Evolutionary conservation across 92 coral and sea anemone genomes (phyloP).

Genomic region (Heliopora coerulea): DNA sequence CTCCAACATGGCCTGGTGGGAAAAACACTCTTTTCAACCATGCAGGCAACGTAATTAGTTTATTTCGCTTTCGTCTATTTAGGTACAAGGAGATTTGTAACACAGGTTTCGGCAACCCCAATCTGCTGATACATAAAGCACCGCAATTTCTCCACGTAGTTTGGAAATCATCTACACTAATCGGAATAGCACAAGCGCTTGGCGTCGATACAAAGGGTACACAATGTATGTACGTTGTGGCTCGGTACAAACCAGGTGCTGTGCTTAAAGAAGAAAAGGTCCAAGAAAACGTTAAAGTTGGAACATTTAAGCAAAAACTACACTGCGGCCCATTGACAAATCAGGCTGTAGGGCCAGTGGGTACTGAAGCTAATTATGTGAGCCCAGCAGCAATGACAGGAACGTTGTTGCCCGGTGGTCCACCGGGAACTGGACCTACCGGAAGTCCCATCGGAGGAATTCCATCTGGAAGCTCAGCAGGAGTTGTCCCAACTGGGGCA

Average conservation of each 20-base stretch:
- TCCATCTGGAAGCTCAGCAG: constrained; percentile 6
- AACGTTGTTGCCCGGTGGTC: background rate
- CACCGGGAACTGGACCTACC: constrained; percentile 27
- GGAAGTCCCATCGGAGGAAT: background rate
- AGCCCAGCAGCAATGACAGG: background rate
- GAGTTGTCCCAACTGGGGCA: background rate
- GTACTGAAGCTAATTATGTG: constrained; percentile 28
- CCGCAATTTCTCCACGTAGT: constrained; percentile 84
- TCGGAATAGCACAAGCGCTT: constrained; percentile 78
- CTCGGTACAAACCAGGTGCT: constrained; percentile 77
- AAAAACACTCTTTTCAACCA: no score
- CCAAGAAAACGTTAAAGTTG: constrained; percentile 65
- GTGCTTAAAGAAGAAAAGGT: constrained; percentile 53
- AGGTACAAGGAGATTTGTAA: constrained; percentile 90
- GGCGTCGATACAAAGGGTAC: constrained; percentile 53
- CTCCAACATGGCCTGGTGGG: no score
- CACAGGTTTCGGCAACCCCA: constrained; percentile 60
- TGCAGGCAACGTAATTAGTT: no score
- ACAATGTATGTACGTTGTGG: constrained; percentile 74
- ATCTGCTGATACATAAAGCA: constrained; percentile 52
- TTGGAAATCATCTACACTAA: constrained; percentile 68
- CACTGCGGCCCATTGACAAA: constrained; percentile 2
- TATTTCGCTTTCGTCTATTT: constrained; percentile 6
- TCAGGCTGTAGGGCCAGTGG: background rate
- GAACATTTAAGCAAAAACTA: constrained; percentile 43